Base-by-base conservation (phyloP, 2,113 vertebrate genomes). In the Ageneiosus marmoratus region DNA sequence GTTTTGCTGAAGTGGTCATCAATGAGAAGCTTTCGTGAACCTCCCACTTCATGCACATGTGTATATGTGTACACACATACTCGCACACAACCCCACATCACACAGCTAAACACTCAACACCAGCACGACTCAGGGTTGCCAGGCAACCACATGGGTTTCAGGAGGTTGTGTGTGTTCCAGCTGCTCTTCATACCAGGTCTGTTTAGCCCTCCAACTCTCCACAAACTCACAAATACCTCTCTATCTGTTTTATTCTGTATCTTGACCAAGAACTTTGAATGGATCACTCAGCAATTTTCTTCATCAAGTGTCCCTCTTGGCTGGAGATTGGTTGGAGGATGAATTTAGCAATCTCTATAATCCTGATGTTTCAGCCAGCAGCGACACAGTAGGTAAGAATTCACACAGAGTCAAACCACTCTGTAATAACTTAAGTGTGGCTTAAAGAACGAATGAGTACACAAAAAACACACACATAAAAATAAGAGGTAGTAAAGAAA, bases 51-150 rank as follows among this genome's bases (percentile, higher is more conserved):
- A 84, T 56, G 63, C 75, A 82, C 60, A 82, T 70, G 48, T 80
- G 62, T 77, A 79, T 55, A 80, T 34, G 62, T 67, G 74, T 56
- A 72, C 67, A 73, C 44, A 56, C 53, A 48, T 56, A 51, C 46
- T 24, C 50, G 41, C 46, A 77, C 73, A 69, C 81, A 80, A 44
- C 56, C 32, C 62, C 73, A 82, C 56, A 77, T 74, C 46, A 69
- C 70, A 77, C 77, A 60, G 41, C 63, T 69, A 80, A 83, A 86
- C 72, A 76, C 85, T 83, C 48, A 55, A 84, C 79, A 84, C 60
- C 74, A 79, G 86, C 74, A 79, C 22, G 86, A 87, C 53, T 82
- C 86, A 75, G 67, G 37, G 86, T 87, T 87, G 86, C 86, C 86
- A 82, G 53, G 83, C 86, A 87, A 87, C 86, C 29, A 78, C 78